A percentile compares a stretch with the other conserved stretches of the same genome.
Evolutionary conservation across 1,140 invertebrate species (phyloP).

Genomic region (Heterodera carotae): DNA sequence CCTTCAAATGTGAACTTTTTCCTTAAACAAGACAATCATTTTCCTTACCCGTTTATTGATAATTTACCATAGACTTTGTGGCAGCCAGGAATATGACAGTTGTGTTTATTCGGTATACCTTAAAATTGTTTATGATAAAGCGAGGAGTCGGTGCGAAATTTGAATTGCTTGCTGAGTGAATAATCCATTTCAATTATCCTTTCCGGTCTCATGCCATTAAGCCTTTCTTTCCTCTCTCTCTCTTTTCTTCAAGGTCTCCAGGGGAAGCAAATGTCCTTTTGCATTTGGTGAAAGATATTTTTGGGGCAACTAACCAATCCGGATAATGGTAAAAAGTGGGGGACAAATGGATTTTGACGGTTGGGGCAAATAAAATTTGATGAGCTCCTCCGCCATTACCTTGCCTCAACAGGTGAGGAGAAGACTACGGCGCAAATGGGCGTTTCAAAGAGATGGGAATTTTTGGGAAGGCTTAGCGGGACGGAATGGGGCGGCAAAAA

Average conservation of each 20-base stretch:
- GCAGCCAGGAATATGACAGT: slow-evolving; percentile 92
- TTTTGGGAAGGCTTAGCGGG: neutral
- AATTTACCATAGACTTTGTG: slow-evolving; percentile 84
- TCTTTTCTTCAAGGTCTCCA: neutral
- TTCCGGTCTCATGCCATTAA: neutral
- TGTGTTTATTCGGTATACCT: slow-evolving; percentile 73
- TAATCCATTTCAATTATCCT: slow-evolving; percentile 3
- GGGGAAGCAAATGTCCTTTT: slow-evolving; percentile 1
- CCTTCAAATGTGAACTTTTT: slow-evolving; percentile 88
- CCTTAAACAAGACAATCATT: slow-evolving; percentile 62
- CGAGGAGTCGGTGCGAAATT: too few species aligned
- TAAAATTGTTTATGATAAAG: too few species aligned
- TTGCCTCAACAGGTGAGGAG: neutral
- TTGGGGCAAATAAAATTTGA: slow-evolving; percentile 10
- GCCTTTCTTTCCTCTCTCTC: neutral
- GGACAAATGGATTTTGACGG: neutral
- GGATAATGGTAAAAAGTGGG: neutral
- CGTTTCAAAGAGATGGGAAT: neutral
- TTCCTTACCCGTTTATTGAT: neutral
- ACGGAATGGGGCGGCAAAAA: neutral
- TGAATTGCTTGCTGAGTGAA: too few species aligned
- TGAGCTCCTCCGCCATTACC: slow-evolving; percentile 1
- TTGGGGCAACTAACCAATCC: neutral
- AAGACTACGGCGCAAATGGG: slow-evolving; percentile 1
- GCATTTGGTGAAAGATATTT: neutral